These are phyloP conservation scores for Pseudoips prasinana DNA, from an alignment of 2,888 invertebrate species.

Conservation along the genomic window DNA sequence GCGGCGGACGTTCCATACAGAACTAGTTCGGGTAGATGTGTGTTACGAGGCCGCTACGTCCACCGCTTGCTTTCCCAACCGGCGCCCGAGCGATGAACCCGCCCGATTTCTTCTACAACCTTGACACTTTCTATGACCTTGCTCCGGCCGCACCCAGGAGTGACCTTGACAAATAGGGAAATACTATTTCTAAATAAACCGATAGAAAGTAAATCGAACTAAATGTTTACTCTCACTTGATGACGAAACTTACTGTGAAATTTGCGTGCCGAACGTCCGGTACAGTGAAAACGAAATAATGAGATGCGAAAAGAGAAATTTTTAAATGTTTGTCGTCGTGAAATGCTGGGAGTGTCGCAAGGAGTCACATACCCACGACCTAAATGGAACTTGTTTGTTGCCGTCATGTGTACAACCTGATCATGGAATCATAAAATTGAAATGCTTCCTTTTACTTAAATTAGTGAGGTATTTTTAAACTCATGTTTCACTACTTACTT, in stretches of 20 bases:
- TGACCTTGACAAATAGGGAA: constrained; percentile 62
- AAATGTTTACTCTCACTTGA: constrained; percentile 72
- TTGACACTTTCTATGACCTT: constrained; percentile 81
- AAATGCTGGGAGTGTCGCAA: constrained; percentile 74
- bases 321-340: constrained; percentile 73
- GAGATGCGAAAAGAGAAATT: constrained; percentile 81
- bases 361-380: constrained; percentile 71
- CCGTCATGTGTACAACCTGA: constrained; percentile 37
- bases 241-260: constrained; percentile 64
- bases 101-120: constrained; percentile 76
- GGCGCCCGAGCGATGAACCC: constrained; percentile 68
- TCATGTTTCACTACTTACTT: no score
- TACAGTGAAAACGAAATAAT: constrained; percentile 77
- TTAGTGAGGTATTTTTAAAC: no score
- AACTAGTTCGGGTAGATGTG: constrained; percentile 69
- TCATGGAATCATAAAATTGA: constrained; percentile 26
- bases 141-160: constrained; percentile 46
- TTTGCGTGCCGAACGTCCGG: constrained; percentile 63
- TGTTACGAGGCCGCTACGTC: constrained; percentile 73
- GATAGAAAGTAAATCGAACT: constrained; percentile 70
- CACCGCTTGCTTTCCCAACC: constrained; percentile 74
- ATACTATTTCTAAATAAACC: constrained; percentile 37
- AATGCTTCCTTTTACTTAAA: constrained; percentile 45
- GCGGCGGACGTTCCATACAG: constrained; percentile 44
- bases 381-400: constrained; percentile 70